Evolutionary conservation across 2,797 vertebrate genomes (phyloP).

Genomic region (Oreochromis mossambicus): DNA sequence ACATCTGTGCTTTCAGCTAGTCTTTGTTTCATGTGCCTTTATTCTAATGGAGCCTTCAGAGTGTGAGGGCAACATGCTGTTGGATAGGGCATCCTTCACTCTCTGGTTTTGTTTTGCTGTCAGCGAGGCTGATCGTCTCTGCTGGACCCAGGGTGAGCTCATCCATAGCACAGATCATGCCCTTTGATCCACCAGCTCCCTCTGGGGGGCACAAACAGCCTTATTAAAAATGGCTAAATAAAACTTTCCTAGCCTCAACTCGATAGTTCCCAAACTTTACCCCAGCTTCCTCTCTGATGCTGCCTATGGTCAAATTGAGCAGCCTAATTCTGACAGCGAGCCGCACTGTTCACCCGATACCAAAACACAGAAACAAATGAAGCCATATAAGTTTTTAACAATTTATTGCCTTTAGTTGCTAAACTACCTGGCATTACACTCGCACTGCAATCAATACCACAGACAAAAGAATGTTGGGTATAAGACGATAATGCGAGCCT

Average conservation of each 20-base stretch:
- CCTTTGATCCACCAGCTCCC: constrained; percentile 70
- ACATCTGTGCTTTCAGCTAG: constrained; percentile 64
- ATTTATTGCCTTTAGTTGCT: constrained; percentile 63
- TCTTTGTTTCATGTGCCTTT: constrained; percentile 72
- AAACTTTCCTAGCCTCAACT: constrained; percentile 71
- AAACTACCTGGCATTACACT: constrained; percentile 69
- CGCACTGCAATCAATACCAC: constrained; percentile 70
- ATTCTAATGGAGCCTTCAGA: constrained; percentile 66
- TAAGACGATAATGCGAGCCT: constrained; percentile 60
- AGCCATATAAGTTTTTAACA: constrained; percentile 63
- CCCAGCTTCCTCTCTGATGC: constrained; percentile 46
- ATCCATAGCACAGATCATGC: constrained; percentile 71
- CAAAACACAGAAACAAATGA: constrained; percentile 64
- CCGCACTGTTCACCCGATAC: constrained; percentile 38
- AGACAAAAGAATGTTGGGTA: constrained; percentile 60
- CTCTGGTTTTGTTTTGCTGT: constrained; percentile 68
- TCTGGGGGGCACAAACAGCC: constrained; percentile 67
- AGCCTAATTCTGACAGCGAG: constrained; percentile 58
- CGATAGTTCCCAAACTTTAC: constrained; percentile 68
- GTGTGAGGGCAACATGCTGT: constrained; percentile 64
- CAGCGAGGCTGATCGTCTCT: constrained; percentile 59
- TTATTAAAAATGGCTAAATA: constrained; percentile 75
- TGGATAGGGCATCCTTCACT: constrained; percentile 67
- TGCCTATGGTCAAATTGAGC: constrained; percentile 72
- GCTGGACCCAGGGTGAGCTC: constrained; percentile 60